Evolutionary conservation across 2,888 invertebrate genomes (phyloP), one percentile per base, ranked within the genome.

Genomic region (Plutella xylostella): DNA sequence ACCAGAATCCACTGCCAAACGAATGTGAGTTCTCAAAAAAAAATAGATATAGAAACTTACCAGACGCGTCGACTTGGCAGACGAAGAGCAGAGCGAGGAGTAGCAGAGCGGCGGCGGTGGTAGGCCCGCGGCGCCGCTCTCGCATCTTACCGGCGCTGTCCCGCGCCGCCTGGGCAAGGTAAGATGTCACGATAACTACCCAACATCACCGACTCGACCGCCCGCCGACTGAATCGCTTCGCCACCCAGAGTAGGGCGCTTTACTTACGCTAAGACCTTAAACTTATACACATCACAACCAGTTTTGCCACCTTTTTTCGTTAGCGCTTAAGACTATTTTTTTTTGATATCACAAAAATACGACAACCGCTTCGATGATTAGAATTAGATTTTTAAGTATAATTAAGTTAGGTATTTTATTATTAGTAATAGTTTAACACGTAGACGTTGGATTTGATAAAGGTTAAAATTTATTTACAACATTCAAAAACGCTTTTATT

Each of bases 321-420:
- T n/a, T n/a, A n/a, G n/a, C n/a, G n/a, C n/a, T n/a, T n/a, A n/a
- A n/a, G n/a, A n/a, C 11, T 28, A 30, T 28, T 47, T 14, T 17
- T 15, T 41, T n/a, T n/a, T 40, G 48, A 40, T 77, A 79, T 82
- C 80, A 82, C 82, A 80, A 82, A 82, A 80, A 82, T 79, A 82
- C 82, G 82, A 83, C 82, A 83, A 82, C 83, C 82, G 77, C 72
- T 82, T 82, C 82, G 80, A 79, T 80, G 79, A 69, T 63, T 28
- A 42, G 21, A 17, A 19, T 30, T 33, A 20, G 14, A 30, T 34
- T 33, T 37, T 20, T 34, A 19, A 11, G 15, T 37, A 37, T 11
- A 19, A n/a, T 37, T 37, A 37, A 18, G 48, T 43, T 60, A 54
- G 54, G 55, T 52, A 51, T 49, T 45, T 53, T 55, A 51, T 48